Percentiles rank a stretch among this genome's conserved stretches.
phyloP scores from a whole-genome alignment of 1,140 invertebrate genomes.

The Mizuhopecten yessoensis region DNA sequence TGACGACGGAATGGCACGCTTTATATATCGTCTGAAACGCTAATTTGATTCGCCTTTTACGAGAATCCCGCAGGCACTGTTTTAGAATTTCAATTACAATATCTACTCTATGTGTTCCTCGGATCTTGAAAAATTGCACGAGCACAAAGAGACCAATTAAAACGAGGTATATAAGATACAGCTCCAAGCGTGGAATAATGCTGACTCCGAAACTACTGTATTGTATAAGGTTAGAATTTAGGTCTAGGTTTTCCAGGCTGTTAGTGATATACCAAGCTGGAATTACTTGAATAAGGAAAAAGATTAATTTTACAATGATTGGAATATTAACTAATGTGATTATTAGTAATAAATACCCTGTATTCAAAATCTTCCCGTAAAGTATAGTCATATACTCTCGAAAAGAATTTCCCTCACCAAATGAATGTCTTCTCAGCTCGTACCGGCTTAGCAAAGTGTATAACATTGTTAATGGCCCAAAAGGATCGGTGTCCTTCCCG shows the following conservation, averaged over 20 bases:
- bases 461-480: neutral
- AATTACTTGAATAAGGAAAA: neutral
- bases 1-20: neutral
- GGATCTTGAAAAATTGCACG: neutral
- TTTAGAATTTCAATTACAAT: neutral
- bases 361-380: neutral
- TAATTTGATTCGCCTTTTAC: neutral
- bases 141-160: neutral
- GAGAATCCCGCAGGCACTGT: neutral
- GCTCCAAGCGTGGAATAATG: neutral
- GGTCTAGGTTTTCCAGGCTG: neutral
- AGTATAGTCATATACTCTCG: neutral
- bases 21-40: conserved; percentile 1
- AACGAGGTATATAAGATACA: neutral
- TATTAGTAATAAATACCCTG: neutral
- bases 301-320: neutral
- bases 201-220: neutral
- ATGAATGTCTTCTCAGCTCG: neutral
- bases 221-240: neutral
- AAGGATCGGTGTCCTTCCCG: neutral
- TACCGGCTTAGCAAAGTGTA: neutral
- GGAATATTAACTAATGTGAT: neutral
- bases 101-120: neutral
- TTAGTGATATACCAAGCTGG: conserved; percentile 1
- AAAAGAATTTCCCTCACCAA: neutral